A percentile compares a stretch with the other conserved stretches of the same genome.
These are phyloP conservation scores for Pelochelys cantorii DNA, from an alignment of 2,797 vertebrate genomes.

Conservation along the genomic window DNA sequence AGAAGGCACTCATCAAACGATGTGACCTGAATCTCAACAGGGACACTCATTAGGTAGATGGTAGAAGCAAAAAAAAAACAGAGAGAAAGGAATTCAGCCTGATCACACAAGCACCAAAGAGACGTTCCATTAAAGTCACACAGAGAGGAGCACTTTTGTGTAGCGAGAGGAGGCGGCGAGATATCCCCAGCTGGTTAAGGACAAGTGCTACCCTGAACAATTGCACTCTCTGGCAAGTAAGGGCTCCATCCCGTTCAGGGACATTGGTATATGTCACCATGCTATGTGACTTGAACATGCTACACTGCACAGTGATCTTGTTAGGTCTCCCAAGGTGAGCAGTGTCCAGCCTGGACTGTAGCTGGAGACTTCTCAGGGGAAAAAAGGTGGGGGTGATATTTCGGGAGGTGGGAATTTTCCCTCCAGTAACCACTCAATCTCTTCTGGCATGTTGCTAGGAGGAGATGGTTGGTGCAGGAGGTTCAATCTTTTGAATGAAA, in stretches of 20 bases:
- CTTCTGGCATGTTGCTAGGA: background rate
- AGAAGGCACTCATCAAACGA: background rate
- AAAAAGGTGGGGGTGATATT: background rate
- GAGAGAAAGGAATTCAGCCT: background rate
- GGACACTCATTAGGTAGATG: background rate
- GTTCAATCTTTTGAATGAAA: background rate
- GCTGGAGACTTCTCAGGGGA: background rate
- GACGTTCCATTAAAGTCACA: background rate
- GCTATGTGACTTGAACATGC: background rate
- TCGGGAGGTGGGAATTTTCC: background rate
- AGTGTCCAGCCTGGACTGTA: background rate
- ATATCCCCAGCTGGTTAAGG: background rate
- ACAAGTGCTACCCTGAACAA: background rate
- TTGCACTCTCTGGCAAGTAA: background rate
- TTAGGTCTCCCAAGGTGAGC: background rate
- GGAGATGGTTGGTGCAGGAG: background rate
- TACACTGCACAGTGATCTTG: background rate
- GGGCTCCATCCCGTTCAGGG: background rate
- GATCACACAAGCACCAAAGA: background rate
- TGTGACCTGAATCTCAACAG: background rate
- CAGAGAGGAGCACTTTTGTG: background rate
- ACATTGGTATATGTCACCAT: rapidly evolving
- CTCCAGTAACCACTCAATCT: background rate
- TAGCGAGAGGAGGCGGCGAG: rapidly evolving
- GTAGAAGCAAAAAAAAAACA: background rate